Conservation (phyloP, 2,797 vertebrate genomes). For the Tarsius wallacei region DNA sequence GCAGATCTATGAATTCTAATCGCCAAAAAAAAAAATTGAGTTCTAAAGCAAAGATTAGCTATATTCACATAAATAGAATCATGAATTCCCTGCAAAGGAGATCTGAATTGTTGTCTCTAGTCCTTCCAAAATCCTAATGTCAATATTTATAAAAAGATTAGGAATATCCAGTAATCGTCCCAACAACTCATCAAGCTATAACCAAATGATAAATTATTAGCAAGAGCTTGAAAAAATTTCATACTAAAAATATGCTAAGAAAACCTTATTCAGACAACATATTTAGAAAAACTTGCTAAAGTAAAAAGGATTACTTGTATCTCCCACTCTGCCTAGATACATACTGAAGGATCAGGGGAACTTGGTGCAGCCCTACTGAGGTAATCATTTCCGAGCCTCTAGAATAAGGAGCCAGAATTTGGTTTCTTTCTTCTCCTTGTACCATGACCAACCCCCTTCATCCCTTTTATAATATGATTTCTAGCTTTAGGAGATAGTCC, state of each 20-base stretch:
- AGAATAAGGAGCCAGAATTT: neutral
- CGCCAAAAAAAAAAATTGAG: neutral
- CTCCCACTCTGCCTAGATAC: rapidly evolving
- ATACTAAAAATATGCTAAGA: neutral
- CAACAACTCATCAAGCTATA: neutral
- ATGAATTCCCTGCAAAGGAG: neutral
- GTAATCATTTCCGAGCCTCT: neutral
- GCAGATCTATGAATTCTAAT: neutral
- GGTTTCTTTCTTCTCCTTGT: neutral
- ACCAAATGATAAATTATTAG: neutral
- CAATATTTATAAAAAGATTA: neutral
- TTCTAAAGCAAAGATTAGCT: neutral
- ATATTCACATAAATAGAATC: neutral
- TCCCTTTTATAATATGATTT: neutral
- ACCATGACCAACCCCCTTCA: neutral
- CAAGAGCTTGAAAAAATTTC: neutral
- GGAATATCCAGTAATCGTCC: neutral
- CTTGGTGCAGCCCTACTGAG: neutral
- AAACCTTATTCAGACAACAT: neutral
- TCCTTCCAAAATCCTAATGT: neutral
- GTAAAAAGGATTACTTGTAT: neutral
- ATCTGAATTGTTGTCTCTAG: neutral
- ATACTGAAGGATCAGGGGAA: neutral
- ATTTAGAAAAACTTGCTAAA: neutral
- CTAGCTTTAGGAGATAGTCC: neutral